Percentiles rank a stretch among this genome's conserved stretches.
Conservation (phyloP, 1,140 invertebrate species). For the Teleogryllus occipitalis region DNA sequence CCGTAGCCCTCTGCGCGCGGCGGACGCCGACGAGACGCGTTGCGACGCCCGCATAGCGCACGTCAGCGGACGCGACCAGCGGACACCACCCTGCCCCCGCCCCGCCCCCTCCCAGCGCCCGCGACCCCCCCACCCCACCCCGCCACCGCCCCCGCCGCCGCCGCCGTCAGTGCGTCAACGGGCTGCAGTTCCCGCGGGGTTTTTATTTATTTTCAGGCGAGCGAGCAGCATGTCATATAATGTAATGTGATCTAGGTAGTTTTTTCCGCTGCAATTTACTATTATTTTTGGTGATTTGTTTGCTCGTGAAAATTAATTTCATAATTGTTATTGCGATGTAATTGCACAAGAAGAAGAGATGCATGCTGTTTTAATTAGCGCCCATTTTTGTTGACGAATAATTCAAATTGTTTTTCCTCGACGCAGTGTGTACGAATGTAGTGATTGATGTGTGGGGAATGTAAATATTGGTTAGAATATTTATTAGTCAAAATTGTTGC, state of each 20-base stretch:
- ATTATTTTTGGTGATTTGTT: slow-evolving; percentile 5
- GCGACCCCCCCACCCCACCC: too few relatives aligned
- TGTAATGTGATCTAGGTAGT: background rate
- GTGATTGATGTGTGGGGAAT: background rate
- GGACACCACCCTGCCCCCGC: too few relatives aligned
- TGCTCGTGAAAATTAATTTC: background rate
- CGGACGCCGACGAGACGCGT: too few relatives aligned
- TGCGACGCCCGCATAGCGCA: too few relatives aligned
- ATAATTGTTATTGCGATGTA: background rate
- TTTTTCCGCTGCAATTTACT: slow-evolving; percentile 1
- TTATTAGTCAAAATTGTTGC: background rate
- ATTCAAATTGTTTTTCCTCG: slow-evolving; percentile 5
- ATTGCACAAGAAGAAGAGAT: background rate
- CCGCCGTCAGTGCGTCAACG: too few relatives aligned
- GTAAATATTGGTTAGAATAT: background rate
- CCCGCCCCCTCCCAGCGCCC: too few relatives aligned
- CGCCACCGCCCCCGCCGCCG: too few relatives aligned
- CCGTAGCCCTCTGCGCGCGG: too few relatives aligned
- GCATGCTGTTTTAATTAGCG: slow-evolving; percentile 4
- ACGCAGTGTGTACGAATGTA: background rate
- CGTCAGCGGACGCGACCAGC: too few relatives aligned
- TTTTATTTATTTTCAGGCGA: background rate
- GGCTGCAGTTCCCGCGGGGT: background rate
- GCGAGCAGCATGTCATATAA: background rate
- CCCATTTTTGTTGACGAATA: slow-evolving; percentile 1